Evolutionary conservation across 1,140 invertebrate species (phyloP), one percentile per base, ranked within the genome.

Genomic region (Tyrophagus putrescentiae): DNA sequence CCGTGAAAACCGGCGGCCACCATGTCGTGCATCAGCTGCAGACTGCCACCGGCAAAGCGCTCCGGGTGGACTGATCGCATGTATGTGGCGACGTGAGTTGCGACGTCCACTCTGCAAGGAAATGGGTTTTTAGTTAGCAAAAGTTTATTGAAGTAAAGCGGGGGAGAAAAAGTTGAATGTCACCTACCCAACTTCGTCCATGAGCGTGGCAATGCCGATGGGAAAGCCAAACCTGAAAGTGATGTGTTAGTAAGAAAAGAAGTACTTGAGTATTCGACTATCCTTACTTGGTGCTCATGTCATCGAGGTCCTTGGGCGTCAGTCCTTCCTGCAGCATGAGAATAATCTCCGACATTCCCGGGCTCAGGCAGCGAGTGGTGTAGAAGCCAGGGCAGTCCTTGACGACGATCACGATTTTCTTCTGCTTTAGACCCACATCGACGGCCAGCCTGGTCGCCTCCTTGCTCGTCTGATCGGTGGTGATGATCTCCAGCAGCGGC

Each of bases 151-250:
- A n/a, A n/a, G n/a, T n/a, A n/a, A n/a, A n/a, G n/a, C n/a, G n/a
- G n/a, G n/a, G n/a, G n/a, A n/a, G n/a, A n/a, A n/a, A n/a, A n/a
- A n/a, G n/a, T n/a, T n/a, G n/a, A n/a, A n/a, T n/a, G n/a, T n/a
- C n/a, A n/a, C n/a, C n/a, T n/a, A n/a, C n/a, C 91, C 74, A 62
- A 75, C 66, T 79, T 95, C 90, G 74, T 95, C 91, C 21, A 82
- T 81, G 13, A 98, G 77, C 9, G 95, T 98, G 7, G 50, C 45
- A 13, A 82, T 82, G 53, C 95, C 95, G 5, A 98, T 91, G 0
- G 94, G 95, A 73, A 96, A 98, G 13, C 95, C 95, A 70, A 94
- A n/a, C n/a, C n/a, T n/a, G n/a, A n/a, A n/a, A n/a, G n/a, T n/a
- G n/a, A n/a, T n/a, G n/a, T n/a, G n/a, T n/a, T n/a, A n/a, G n/a